Evolutionary conservation across 2,113 vertebrate genomes (phyloP).

Genomic region (Odontesthes bonariensis): DNA sequence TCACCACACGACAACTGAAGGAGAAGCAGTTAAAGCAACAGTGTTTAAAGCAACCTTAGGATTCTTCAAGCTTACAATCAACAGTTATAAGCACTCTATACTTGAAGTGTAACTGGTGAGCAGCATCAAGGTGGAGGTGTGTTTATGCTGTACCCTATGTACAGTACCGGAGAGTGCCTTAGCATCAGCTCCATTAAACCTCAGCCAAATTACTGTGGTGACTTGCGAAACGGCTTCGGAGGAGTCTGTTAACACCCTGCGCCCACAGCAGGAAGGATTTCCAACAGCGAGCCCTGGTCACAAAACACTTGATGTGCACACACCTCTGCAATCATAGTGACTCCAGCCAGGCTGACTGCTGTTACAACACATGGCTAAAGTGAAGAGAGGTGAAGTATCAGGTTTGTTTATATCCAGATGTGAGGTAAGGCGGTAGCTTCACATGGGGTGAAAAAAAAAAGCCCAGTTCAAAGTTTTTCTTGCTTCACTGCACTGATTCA

Average conservation of each 20-base stretch:
- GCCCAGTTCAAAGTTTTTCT: slow-evolving; percentile 31
- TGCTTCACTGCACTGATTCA: slow-evolving; percentile 3
- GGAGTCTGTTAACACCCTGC: slow-evolving; percentile 36
- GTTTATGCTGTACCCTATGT: slow-evolving; percentile 22
- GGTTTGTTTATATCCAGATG: slow-evolving; percentile 27
- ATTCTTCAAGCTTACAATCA: slow-evolving; percentile 57
- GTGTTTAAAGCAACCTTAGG: slow-evolving; percentile 33
- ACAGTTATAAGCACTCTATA: slow-evolving; percentile 46
- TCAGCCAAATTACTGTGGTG: slow-evolving; percentile 39
- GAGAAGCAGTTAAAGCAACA: slow-evolving; percentile 64
- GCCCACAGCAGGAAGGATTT: slow-evolving; percentile 3
- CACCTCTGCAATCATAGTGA: slow-evolving; percentile 30
- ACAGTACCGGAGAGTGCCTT: slow-evolving; percentile 17
- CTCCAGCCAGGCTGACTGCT: slow-evolving; percentile 13
- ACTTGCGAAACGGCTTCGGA: slow-evolving; percentile 33
- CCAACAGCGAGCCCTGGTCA: slow-evolving; percentile 25
- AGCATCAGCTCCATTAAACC: slow-evolving; percentile 41
- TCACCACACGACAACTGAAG: slow-evolving; percentile 56
- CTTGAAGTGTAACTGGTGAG: slow-evolving; percentile 44
- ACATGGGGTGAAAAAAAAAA: slow-evolving; percentile 1
- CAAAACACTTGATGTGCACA: slow-evolving; percentile 35
- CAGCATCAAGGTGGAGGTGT: slow-evolving; percentile 57
- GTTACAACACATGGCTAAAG: slow-evolving; percentile 17
- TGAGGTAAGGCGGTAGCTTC: not conserved
- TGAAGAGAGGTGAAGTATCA: slow-evolving; percentile 5